Percentiles rank a stretch among this genome's conserved stretches.
These are phyloP conservation scores for Pseudomyrmex pallidus DNA, from an alignment of 1,140 invertebrate genomes.

Conservation along the genomic window DNA sequence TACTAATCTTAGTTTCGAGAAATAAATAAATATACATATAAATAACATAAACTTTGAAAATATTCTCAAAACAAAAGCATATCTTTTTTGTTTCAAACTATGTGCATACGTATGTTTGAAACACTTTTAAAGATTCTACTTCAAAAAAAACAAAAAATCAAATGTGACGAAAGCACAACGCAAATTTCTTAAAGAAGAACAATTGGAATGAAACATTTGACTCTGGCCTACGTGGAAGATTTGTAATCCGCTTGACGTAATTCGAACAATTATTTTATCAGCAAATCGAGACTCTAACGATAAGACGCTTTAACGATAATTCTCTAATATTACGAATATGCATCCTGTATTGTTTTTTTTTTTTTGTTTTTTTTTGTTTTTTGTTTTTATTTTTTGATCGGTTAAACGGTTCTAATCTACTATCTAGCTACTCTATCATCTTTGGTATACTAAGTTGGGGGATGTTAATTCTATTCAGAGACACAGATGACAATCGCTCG, in stretches of 20 bases:
- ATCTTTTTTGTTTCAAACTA: not conserved
- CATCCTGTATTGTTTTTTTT: slow-evolving; percentile 41
- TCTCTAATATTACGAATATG: slow-evolving; percentile 68
- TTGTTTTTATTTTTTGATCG: slow-evolving; percentile 45
- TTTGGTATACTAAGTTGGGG: slow-evolving; percentile 76
- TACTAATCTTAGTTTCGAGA: slow-evolving; percentile 1
- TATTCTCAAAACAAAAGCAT: not conserved
- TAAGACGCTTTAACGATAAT: slow-evolving; percentile 61
- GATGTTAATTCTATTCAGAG: slow-evolving; percentile 66
- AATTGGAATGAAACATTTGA: slow-evolving; percentile 52
- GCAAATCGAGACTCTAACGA: slow-evolving; percentile 60
- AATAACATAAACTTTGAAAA: slow-evolving; percentile 15
- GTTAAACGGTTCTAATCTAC: slow-evolving; percentile 71
- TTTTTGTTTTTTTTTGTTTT: too few species aligned
- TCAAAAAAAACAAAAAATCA: not conserved
- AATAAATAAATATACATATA: slow-evolving; percentile 4
- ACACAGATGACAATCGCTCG: slow-evolving; percentile 63
- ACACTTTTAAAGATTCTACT: slow-evolving; percentile 15
- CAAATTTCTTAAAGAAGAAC: slow-evolving; percentile 18
- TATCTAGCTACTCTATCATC: slow-evolving; percentile 74
- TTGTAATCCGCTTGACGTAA: slow-evolving; percentile 55
- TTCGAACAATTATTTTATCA: slow-evolving; percentile 54
- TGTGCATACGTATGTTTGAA: not conserved
- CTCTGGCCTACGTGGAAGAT: slow-evolving; percentile 58
- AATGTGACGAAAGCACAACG: not conserved